These are phyloP conservation scores for Melanotaenia parkinsoni DNA, from an alignment of 2,797 vertebrate species.

Conservation along the genomic window DNA sequence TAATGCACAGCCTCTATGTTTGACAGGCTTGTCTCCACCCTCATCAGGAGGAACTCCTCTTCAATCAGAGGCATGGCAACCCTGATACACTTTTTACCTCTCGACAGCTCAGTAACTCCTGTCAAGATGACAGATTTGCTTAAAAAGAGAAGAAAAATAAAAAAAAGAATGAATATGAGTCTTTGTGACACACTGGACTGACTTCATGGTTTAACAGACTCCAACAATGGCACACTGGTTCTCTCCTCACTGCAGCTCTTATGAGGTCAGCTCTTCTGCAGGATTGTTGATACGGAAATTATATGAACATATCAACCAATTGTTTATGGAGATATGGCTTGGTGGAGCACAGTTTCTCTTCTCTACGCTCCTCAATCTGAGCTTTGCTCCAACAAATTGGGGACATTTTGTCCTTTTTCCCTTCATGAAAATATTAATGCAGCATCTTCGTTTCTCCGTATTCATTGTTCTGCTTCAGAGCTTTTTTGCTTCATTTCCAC, in stretches of 20 bases:
- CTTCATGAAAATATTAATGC: slow-evolving; percentile 47
- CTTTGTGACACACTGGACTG: slow-evolving; percentile 10
- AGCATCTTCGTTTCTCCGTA: slow-evolving; percentile 18
- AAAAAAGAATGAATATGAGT: neutral
- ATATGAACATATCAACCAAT: slow-evolving; percentile 16
- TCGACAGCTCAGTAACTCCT: neutral
- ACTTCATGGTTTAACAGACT: slow-evolving; percentile 1
- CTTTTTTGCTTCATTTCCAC: slow-evolving; percentile 29
- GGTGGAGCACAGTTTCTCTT: slow-evolving; percentile 5
- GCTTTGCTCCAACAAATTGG: slow-evolving; percentile 17
- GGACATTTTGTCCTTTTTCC: slow-evolving; percentile 9
- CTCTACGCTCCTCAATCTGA: slow-evolving; percentile 9
- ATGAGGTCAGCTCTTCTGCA: slow-evolving; percentile 6
- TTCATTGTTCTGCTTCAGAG: slow-evolving; percentile 41
- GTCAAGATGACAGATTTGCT: neutral
- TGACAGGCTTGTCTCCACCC: slow-evolving; percentile 1
- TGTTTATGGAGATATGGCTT: slow-evolving; percentile 1
- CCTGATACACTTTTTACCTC: slow-evolving; percentile 7
- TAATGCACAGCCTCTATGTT: slow-evolving; percentile 19
- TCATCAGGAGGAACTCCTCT: slow-evolving; percentile 3
- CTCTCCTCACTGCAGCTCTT: slow-evolving; percentile 4
- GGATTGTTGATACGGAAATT: slow-evolving; percentile 9
- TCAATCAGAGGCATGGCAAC: neutral
- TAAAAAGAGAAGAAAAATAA: neutral
- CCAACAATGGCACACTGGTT: neutral